Percentiles rank a stretch among this genome's conserved stretches.
Conservation (phyloP, 2,113 vertebrate species). For the Campylomormyrus tamandua region DNA sequence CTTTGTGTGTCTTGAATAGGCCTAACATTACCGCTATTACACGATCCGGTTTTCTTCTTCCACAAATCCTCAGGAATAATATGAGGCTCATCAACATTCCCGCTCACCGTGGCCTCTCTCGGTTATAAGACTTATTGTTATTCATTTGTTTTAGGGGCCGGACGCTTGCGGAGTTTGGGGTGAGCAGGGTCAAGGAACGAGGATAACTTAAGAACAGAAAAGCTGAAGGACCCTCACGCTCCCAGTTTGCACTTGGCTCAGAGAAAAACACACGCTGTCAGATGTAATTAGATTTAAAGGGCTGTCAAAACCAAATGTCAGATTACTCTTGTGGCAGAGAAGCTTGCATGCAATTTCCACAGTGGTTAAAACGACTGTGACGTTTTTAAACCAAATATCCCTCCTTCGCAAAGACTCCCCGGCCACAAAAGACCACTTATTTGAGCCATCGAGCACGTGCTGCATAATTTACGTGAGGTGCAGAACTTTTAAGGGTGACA, state of each 20-base stretch:
- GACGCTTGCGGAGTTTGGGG: background rate
- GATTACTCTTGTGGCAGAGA: background rate
- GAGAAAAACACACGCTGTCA: background rate
- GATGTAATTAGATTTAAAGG: background rate
- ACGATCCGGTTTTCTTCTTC: background rate
- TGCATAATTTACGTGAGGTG: background rate
- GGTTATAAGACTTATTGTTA: background rate
- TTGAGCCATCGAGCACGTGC: background rate
- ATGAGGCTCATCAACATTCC: background rate
- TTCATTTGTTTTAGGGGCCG: background rate
- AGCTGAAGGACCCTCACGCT: background rate
- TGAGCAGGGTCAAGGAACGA: no score
- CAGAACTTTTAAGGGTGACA: background rate
- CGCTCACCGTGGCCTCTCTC: background rate
- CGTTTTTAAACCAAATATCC: background rate
- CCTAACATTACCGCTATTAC: no score
- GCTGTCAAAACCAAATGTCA: background rate
- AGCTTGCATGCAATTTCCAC: background rate
- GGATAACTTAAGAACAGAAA: background rate
- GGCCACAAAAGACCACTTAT: background rate
- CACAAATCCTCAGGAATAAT: background rate
- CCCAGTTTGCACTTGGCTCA: background rate
- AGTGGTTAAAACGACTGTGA: background rate
- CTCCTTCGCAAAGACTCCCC: background rate
- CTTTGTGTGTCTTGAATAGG: background rate